Percentiles rank a stretch among this genome's conserved stretches.
These are phyloP conservation scores for Himalopsyche kuldschensis DNA, from an alignment of 2,888 invertebrate species.

Conservation along the genomic window DNA sequence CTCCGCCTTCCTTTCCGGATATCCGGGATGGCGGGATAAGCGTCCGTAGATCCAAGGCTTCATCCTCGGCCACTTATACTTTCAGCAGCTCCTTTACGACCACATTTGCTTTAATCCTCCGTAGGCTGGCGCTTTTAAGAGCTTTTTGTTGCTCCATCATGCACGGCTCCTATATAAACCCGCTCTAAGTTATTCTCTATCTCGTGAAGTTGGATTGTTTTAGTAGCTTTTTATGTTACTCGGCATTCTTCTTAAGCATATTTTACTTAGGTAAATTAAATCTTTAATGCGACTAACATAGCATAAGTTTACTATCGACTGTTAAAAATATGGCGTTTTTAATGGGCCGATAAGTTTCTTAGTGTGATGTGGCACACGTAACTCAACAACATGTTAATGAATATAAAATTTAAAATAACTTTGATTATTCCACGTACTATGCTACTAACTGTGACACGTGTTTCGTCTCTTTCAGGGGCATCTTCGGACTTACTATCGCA, in stretches of 20 bases:
- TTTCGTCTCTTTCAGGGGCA: too few relatives aligned
- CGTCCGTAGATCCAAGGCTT: constrained; percentile 14
- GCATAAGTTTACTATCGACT: not conserved
- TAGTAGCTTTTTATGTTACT: not conserved
- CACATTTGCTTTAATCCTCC: constrained; percentile 24
- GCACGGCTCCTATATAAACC: not conserved
- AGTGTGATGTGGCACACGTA: too few relatives aligned
- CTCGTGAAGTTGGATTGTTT: not conserved
- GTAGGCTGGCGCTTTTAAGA: not conserved
- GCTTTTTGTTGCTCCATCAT: not conserved
- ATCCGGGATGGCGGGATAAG: constrained; percentile 30
- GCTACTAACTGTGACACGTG: too few relatives aligned
- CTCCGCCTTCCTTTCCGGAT: constrained; percentile 24
- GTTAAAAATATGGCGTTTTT: not conserved
- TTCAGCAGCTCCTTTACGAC: constrained; percentile 22
- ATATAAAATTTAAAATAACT: too few relatives aligned
- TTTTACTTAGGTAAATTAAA: not conserved
- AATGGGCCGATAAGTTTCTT: too few relatives aligned
- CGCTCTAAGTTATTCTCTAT: not conserved
- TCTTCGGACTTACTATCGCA: too few relatives aligned
- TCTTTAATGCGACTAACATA: not conserved
- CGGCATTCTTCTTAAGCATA: not conserved
- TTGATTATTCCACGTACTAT: too few relatives aligned
- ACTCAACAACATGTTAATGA: too few relatives aligned
- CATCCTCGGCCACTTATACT: constrained; percentile 17